These are phyloP conservation scores for Amblyjoppa fuscipennis DNA, from an alignment of 2,888 invertebrate genomes.

Conservation along the genomic window DNA sequence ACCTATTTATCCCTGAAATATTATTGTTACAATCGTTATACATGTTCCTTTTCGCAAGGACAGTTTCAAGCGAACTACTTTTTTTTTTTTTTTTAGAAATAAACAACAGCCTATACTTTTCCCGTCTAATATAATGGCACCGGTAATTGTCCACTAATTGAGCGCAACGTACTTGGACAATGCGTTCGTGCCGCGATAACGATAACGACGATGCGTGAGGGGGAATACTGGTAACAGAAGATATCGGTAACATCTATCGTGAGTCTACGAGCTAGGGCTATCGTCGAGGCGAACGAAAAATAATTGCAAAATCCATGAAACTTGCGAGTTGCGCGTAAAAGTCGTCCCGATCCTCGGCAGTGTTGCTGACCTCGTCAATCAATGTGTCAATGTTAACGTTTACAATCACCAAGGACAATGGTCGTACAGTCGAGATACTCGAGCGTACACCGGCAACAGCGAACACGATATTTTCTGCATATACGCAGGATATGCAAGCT, in stretches of 20 bases:
- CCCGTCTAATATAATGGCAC: no score
- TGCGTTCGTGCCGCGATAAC: background rate
- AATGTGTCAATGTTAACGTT: slow-evolving; percentile 49
- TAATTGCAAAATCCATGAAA: background rate
- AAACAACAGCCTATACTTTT: no score
- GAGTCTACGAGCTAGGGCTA: background rate
- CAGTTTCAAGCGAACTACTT: no score
- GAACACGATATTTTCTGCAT: background rate
- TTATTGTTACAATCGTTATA: no score
- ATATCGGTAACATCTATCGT: background rate
- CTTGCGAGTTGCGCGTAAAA: background rate
- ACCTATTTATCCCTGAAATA: background rate
- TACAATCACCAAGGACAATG: slow-evolving; percentile 59
- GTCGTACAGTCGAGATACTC: slow-evolving; percentile 7
- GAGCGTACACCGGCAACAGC: background rate
- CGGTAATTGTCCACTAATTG: no score
- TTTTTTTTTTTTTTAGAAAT: no score
- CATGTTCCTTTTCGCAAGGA: no score
- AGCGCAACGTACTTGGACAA: slow-evolving; percentile 6
- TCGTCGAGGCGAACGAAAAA: background rate
- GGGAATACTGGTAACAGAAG: background rate
- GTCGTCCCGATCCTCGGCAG: slow-evolving; percentile 33
- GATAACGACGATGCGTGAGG: background rate
- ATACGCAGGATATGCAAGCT: background rate
- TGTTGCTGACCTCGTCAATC: slow-evolving; percentile 59